These are phyloP conservation scores for Girardia tigrina DNA, from an alignment of 2,888 invertebrate species.

Conservation along the genomic window DNA sequence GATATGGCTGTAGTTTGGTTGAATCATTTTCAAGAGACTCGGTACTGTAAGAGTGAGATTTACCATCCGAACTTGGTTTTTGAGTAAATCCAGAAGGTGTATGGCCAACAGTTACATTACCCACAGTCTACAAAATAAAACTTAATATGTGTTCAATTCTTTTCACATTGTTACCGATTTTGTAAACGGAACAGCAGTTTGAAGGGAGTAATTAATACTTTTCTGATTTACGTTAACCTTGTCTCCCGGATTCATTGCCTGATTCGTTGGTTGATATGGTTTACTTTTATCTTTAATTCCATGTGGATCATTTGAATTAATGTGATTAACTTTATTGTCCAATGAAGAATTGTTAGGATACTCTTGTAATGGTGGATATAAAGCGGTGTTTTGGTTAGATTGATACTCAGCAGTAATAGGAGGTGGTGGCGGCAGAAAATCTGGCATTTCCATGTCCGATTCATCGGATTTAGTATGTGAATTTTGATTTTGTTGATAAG, in stretches of 20 bases:
- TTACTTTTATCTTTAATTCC: background rate
- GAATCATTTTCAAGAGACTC: background rate
- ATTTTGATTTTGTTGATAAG: background rate
- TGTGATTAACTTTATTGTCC: background rate
- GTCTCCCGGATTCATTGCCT: background rate
- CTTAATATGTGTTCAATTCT: too few species aligned
- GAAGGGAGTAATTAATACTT: background rate
- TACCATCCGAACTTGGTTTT: background rate
- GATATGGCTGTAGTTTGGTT: slow-evolving; percentile 15
- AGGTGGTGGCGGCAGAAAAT: background rate
- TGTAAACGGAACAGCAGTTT: background rate
- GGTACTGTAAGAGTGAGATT: background rate
- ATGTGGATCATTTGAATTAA: background rate
- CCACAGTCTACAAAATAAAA: too few species aligned
- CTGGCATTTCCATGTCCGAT: slow-evolving; percentile 1
- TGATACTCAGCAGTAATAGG: background rate
- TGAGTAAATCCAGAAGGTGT: background rate
- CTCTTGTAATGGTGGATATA: background rate
- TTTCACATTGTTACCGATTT: background rate
- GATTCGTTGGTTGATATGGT: background rate
- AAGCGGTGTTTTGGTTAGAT: background rate
- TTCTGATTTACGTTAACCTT: background rate
- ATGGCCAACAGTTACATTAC: too few species aligned
- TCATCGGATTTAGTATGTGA: background rate
- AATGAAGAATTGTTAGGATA: background rate